Base-by-base conservation (phyloP, 1,140 invertebrate genomes). In the Drosophila bocqueti region DNA sequence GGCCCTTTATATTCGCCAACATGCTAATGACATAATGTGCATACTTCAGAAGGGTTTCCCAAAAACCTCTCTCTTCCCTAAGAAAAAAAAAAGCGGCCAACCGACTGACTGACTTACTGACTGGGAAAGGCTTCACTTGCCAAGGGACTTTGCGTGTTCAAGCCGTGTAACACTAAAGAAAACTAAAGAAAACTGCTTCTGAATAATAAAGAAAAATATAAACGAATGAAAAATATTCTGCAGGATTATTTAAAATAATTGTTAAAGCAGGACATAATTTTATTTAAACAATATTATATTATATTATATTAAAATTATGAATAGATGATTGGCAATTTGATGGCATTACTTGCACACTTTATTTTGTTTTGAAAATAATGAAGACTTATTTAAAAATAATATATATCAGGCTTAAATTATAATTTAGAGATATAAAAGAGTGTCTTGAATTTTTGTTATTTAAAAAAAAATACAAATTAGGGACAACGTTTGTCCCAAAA, bases 21-120 rank as follows among this genome's bases (percentile, higher is more conserved):
- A 90, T 90, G 85, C 85, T 90, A 90, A 90, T 90, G 85, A 90
- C 85, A 90, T 90, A 91, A 90, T 90, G 86, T 87, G 83, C 82
- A 85, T 91, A 90, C 86, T 90, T 90, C 82, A 90, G 59, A 80
- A 83, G 74, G 69, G 45, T 54, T 42, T 38, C 66, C 80, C 54
- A 16, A 40, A 55, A 55, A n/a, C 77, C 74, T 49, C 52, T 45
- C 34, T 29, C 26, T 18, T 24, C 24, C 64, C 31, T 29, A 15
- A 63, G n/a, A 29, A 57, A 31, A 15, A 31, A 40, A 24, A 54
- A 42, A 31, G 21, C 40, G 18, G 60, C 47, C 54, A 69, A 45
- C 58, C 67, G 46, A 61, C 38, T 49, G 64, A 82, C 65, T 54
- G 64, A 82, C 65, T 61, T 60, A 59, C 57, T 54, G 81, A 66